Evolutionary conservation across 2,797 vertebrate species (phyloP).

Genomic region (Leptatherina wallacei): DNA sequence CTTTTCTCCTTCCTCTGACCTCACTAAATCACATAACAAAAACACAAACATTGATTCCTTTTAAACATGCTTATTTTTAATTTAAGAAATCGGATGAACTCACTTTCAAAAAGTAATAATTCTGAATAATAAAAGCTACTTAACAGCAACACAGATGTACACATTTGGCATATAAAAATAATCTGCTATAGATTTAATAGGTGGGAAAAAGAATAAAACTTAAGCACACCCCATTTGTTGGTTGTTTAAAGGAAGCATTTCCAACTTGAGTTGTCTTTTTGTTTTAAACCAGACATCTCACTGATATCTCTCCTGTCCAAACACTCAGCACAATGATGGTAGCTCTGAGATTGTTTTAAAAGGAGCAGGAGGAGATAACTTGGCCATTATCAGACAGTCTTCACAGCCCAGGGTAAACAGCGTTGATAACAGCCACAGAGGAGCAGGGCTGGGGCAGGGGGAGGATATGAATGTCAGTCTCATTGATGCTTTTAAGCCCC

Average conservation of each 20-base stretch:
- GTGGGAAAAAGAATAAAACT: not conserved
- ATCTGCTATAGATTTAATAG: not conserved
- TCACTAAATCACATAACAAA: not conserved
- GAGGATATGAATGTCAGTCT: slow-evolving; percentile 60
- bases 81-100: not conserved
- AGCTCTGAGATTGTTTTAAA: slow-evolving; percentile 75
- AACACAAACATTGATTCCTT: not conserved
- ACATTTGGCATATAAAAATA: not conserved
- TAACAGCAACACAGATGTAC: not conserved
- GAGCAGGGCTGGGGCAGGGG: slow-evolving; percentile 44
- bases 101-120: not conserved
- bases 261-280: slow-evolving; percentile 60
- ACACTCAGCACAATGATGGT: slow-evolving; percentile 79
- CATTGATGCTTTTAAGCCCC: slow-evolving; percentile 67
- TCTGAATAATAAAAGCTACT: not conserved
- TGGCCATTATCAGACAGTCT: slow-evolving; percentile 73
- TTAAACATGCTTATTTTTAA: not conserved
- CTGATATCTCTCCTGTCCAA: slow-evolving; percentile 79
- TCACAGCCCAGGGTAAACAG: slow-evolving; percentile 81
- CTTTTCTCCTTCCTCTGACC: not conserved
- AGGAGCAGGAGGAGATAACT: slow-evolving; percentile 74
- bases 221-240: not conserved
- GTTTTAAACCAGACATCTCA: slow-evolving; percentile 78
- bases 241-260: slow-evolving; percentile 47
- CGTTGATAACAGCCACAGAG: slow-evolving; percentile 70